phyloP scores from a whole-genome alignment of 2,113 vertebrate genomes.

The Eonycteris spelaea region DNA sequence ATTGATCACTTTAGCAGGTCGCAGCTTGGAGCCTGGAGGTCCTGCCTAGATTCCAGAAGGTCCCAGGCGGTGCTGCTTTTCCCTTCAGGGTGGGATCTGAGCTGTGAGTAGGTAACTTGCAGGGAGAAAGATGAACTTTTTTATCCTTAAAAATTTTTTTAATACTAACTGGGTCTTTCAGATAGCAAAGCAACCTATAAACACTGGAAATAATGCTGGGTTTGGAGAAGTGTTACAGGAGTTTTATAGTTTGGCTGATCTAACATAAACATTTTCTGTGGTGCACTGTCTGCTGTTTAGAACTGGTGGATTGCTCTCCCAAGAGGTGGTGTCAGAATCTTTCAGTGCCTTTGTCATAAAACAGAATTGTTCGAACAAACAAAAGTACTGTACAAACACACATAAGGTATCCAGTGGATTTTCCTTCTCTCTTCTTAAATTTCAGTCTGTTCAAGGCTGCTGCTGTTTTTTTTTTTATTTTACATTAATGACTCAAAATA shows the following conservation, averaged over 20 bases:
- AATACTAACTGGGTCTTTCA: constrained; percentile 65
- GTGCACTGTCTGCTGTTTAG: constrained; percentile 60
- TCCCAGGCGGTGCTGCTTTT: constrained; percentile 23
- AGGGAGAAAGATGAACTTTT: constrained; percentile 63
- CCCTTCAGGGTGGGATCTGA: constrained; percentile 49
- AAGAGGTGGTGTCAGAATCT: constrained; percentile 59
- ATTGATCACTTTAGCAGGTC: constrained; percentile 68
- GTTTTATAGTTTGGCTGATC: constrained; percentile 70
- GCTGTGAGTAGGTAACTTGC: constrained; percentile 41
- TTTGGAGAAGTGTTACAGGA: constrained; percentile 70
- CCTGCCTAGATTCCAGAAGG: constrained; percentile 19
- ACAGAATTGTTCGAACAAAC: constrained; percentile 72
- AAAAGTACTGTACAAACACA: constrained; percentile 62
- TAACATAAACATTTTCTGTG: constrained; percentile 70
- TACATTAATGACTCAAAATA: constrained; percentile 70
- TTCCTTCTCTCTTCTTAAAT: constrained; percentile 37
- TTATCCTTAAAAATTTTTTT: constrained; percentile 64
- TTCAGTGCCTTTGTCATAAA: constrained; percentile 69
- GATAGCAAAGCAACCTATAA: constrained; percentile 65
- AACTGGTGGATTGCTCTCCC: constrained; percentile 56
- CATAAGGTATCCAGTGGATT: constrained; percentile 35
- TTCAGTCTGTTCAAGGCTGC: constrained; percentile 64
- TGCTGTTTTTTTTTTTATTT: constrained; percentile 65
- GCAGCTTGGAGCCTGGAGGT: constrained; percentile 40
- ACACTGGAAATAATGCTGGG: constrained; percentile 72